Evolutionary conservation across 2,888 invertebrate genomes (phyloP).

Genomic region (Andrena dorsata): DNA sequence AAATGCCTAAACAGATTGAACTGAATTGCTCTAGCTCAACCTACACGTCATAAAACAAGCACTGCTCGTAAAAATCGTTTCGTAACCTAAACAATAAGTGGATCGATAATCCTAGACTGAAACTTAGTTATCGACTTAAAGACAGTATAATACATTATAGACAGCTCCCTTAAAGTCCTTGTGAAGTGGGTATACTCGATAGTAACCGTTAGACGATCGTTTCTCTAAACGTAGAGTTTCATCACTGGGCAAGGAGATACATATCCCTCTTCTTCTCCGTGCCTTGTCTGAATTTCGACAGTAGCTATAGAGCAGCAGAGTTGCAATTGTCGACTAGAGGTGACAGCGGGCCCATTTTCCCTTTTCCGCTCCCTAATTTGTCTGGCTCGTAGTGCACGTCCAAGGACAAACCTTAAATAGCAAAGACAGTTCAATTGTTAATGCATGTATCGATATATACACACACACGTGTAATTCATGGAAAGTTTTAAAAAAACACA

Average conservation of each 20-base stretch:
- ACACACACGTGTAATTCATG: not conserved
- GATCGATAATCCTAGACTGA: constrained; percentile 68
- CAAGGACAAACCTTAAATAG: constrained; percentile 88
- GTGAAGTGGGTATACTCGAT: constrained; percentile 67
- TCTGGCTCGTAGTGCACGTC: constrained; percentile 94
- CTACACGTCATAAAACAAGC: constrained; percentile 64
- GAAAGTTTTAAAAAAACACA: constrained; percentile 7
- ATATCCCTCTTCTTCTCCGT: constrained; percentile 54
- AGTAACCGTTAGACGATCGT: constrained; percentile 52
- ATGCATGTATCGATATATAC: not conserved
- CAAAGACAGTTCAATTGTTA: constrained; percentile 13
- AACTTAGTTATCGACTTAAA: constrained; percentile 71
- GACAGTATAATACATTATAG: constrained; percentile 76
- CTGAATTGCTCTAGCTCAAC: constrained; percentile 53
- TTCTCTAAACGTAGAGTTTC: constrained; percentile 64
- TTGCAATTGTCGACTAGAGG: constrained; percentile 91
- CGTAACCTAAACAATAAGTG: constrained; percentile 74
- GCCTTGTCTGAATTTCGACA: constrained; percentile 58
- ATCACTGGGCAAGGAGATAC: constrained; percentile 68
- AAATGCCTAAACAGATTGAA: constrained; percentile 58
- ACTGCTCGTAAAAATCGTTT: constrained; percentile 67
- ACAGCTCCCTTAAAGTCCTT: constrained; percentile 71
- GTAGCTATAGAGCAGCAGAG: constrained; percentile 90
- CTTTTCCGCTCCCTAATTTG: constrained; percentile 87
- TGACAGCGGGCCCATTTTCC: constrained; percentile 91